phyloP scores from a whole-genome alignment of 2,113 vertebrate species.

The Chroicocephalus ridibundus region DNA sequence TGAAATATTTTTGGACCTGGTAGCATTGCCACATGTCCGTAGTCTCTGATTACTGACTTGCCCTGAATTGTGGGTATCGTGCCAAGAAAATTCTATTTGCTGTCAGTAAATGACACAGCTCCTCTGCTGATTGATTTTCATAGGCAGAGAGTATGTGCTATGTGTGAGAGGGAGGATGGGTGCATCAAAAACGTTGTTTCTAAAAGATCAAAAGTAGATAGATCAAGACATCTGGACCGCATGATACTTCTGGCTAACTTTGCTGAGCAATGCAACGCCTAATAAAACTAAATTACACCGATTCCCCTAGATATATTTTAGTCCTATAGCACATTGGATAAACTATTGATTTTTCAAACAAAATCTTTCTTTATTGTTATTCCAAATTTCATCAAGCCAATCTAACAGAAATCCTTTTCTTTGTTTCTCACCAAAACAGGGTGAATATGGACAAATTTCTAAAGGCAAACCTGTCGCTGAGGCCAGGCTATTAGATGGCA shows the following conservation, averaged over 20 bases:
- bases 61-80: not conserved
- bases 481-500: not conserved
- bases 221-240: not conserved
- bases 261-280: not conserved
- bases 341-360: not conserved
- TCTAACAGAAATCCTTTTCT: not conserved
- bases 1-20: not conserved
- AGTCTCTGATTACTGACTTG: not conserved
- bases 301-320: not conserved
- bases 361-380: not conserved
- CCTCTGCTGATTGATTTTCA: constrained; percentile 33
- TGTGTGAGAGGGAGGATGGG: not conserved
- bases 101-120: constrained; percentile 35
- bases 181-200: not conserved
- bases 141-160: not conserved
- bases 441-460: not conserved
- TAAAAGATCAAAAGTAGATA: constrained; percentile 11
- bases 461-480: not conserved
- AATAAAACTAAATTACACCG: not conserved
- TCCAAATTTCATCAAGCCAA: not conserved
- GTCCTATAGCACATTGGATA: not conserved
- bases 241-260: not conserved
- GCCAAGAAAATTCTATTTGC: constrained; percentile 39
- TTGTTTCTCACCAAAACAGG: not conserved
- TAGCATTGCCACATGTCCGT: not conserved